Conservation (phyloP, 2,888 invertebrate genomes). For the Teleogryllus oceanicus region DNA sequence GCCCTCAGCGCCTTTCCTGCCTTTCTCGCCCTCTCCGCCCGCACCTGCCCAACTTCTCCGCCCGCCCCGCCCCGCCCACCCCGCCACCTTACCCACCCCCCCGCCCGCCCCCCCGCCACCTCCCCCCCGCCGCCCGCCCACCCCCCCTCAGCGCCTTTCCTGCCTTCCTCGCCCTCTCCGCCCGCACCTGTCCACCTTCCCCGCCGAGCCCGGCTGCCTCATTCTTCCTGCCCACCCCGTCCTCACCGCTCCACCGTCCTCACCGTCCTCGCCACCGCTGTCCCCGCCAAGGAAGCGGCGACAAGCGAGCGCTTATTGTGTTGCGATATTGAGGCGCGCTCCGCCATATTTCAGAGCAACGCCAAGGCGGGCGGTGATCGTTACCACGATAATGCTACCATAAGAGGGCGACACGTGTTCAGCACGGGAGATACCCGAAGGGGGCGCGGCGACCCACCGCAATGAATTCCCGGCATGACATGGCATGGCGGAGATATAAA, state of each 20-base stretch:
- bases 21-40: not conserved
- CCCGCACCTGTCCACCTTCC: not conserved
- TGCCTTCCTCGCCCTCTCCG: not conserved
- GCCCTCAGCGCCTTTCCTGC: not conserved
- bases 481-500: too few relatives aligned
- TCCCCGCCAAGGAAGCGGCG: not conserved
- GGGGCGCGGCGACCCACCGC: too few relatives aligned
- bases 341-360: not conserved
- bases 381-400: too few relatives aligned
- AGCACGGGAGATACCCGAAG: too few relatives aligned
- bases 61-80: not conserved
- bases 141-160: not conserved
- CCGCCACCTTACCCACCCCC: too few relatives aligned
- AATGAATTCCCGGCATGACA: too few relatives aligned
- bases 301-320: constrained; percentile 3
- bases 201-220: not conserved
- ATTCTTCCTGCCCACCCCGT: not conserved
- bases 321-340: not conserved
- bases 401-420: too few relatives aligned
- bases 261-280: not conserved
- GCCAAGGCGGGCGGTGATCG: not conserved
- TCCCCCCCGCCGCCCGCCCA: not conserved
- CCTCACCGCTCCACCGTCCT: not conserved
- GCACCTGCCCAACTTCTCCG: not conserved
- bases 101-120: not conserved